These are phyloP conservation scores for Shinisaurus crocodilurus DNA, from an alignment of 2,113 vertebrate species.

Conservation along the genomic window DNA sequence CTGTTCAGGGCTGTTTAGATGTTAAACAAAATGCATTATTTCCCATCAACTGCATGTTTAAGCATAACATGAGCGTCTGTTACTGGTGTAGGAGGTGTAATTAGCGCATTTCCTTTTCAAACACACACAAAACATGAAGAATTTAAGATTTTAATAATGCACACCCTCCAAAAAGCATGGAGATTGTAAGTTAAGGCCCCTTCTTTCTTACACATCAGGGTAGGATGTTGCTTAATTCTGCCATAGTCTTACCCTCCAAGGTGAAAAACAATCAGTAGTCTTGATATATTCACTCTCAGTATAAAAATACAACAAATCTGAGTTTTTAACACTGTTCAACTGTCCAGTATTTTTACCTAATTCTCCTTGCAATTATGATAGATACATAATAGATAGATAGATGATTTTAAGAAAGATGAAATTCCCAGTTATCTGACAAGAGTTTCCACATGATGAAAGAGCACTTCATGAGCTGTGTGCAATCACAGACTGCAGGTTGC, in stretches of 20 bases:
- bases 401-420: background rate
- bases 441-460: background rate
- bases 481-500: background rate
- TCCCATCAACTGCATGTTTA: background rate
- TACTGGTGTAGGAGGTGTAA: background rate
- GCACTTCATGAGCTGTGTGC: background rate
- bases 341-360: background rate
- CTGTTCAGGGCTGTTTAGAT: no score
- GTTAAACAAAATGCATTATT: no score
- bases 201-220: background rate
- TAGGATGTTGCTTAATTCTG: background rate
- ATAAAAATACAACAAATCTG: background rate
- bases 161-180: background rate
- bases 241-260: background rate
- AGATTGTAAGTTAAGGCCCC: background rate
- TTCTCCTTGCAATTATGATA: background rate
- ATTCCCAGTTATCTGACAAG: background rate
- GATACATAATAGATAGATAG: background rate
- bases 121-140: background rate
- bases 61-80: background rate
- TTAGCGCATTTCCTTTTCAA: background rate
- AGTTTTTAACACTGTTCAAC: background rate
- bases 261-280: background rate
- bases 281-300: background rate
- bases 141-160: background rate